A percentile compares a stretch with the other conserved stretches of the same genome.
Evolutionary conservation across 2,797 vertebrate species (phyloP).

Genomic region (Ctenopoma kingsleyae): DNA sequence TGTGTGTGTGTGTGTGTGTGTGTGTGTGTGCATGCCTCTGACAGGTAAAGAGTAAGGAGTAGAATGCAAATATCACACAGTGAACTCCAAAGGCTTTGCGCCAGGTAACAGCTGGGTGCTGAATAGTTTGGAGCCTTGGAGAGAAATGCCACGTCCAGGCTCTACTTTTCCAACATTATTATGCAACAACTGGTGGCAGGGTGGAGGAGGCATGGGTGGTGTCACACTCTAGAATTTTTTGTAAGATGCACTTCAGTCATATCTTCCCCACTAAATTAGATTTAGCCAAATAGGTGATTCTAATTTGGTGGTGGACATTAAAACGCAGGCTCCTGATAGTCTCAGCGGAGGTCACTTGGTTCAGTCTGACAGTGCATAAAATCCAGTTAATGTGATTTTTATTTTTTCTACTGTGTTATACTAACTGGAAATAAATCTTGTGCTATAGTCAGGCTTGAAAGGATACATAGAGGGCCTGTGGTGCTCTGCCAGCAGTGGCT

Average conservation of each 20-base stretch:
- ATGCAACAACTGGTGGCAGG: conserved; percentile 43
- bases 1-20: conserved; percentile 12
- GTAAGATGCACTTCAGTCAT: conserved; percentile 15
- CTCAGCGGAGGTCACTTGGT: conserved; percentile 42
- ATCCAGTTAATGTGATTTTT: conserved; percentile 58
- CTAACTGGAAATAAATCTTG: conserved; percentile 43
- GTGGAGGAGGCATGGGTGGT: not conserved
- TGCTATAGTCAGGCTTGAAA: conserved; percentile 27
- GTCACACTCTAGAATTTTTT: not conserved
- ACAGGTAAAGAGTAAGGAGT: conserved; percentile 27
- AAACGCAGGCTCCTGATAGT: conserved; percentile 13
- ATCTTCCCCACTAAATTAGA: conserved; percentile 14
- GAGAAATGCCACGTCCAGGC: conserved; percentile 75
- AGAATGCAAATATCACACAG: conserved; percentile 70
- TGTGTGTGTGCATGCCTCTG: conserved; percentile 9
- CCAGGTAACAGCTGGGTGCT: conserved; percentile 59
- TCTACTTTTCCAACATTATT: conserved; percentile 64
- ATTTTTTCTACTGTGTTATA: conserved; percentile 9
- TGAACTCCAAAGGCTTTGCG: conserved; percentile 59
- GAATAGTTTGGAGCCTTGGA: conserved; percentile 67
- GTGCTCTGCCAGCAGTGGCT: conserved; percentile 11
- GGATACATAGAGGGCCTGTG: conserved; percentile 19
- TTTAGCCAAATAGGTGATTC: conserved; percentile 1
- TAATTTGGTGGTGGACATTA: conserved; percentile 31
- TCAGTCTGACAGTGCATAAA: conserved; percentile 57